A percentile compares a stretch with the other conserved stretches of the same genome.
Evolutionary conservation across 2,113 vertebrate species (phyloP).

Genomic region (Gallinago paraguaiae): DNA sequence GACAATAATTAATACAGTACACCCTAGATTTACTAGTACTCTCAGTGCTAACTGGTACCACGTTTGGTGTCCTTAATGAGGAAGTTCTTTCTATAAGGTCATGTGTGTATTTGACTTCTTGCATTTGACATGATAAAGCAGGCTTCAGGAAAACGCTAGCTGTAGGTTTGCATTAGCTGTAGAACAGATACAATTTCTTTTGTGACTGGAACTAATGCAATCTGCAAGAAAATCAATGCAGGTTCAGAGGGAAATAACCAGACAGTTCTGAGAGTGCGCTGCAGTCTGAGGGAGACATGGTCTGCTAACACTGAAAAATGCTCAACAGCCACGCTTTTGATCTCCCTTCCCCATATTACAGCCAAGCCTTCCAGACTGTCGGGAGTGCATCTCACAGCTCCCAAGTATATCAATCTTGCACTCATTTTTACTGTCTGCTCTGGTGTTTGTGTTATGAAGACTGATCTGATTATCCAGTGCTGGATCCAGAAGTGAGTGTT

Average conservation of each 20-base stretch:
- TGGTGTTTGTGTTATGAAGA: slow-evolving; percentile 14
- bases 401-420: neutral
- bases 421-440: neutral
- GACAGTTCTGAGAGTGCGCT: neutral
- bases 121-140: neutral
- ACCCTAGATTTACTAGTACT: neutral
- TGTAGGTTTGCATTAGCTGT: slow-evolving; percentile 48
- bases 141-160: slow-evolving; percentile 4
- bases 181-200: slow-evolving; percentile 49
- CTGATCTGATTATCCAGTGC: slow-evolving; percentile 5
- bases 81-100: neutral
- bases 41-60: neutral
- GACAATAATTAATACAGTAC: neutral
- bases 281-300: slow-evolving; percentile 21
- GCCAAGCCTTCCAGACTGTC: neutral
- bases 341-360: neutral
- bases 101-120: neutral
- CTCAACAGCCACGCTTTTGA: slow-evolving; percentile 17
- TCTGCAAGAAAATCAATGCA: slow-evolving; percentile 69
- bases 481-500: neutral
- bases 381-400: neutral
- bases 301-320: slow-evolving; percentile 48
- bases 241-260: slow-evolving; percentile 50
- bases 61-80: neutral
- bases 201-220: slow-evolving; percentile 63